Evolutionary conservation across 2,888 invertebrate genomes (phyloP), one percentile per base, ranked within the genome.

Genomic region (Lathronympha strigana): DNA sequence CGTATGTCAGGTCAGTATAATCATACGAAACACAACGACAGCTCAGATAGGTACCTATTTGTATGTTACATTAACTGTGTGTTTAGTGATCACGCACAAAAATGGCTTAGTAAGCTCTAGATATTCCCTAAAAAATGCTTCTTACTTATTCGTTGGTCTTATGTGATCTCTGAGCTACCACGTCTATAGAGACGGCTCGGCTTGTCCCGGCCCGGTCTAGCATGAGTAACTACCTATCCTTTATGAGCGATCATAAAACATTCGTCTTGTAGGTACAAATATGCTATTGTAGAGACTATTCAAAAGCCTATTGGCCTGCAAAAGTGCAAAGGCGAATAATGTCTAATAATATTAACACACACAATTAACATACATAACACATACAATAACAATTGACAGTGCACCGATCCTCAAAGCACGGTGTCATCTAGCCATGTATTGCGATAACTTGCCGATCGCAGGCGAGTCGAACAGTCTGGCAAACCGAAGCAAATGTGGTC

Each of bases 361-460:
- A 25, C 23, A 15, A 55, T 55, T 55, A 55, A 19, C 55, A 55
- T 55, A 55, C 55, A 43, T 43, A 43, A 55, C 43, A 19, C 55
- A 55, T 55, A 55, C 55, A 43, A 55, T 55, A 55, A 43, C 55
- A 43, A 19, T 55, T 43, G 55, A 55, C 13, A 55, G 55, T 53
- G 17, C 54, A 54, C 13, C 31, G 51, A 31, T 51, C 51, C 43
- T 55, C 55, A 28, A 55, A 55, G 17, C 55, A 13, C 57, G 43
- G 57, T 57, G 45, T 57, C 57, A 45, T 57, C 57, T 47, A 47
- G 21, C 23, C 19, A 6, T n/a, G n/a, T 40, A 17, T 40, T 17
- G 3, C 6, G 6, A 8, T 23, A 23, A 47, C 23, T 47, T 1
- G 4, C 1, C n/a, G 13, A 23, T 21, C 13, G 0, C 0, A 5